Percentiles rank a stretch among this genome's conserved stretches.
phyloP scores from a whole-genome alignment of 2,797 vertebrate genomes.

The Dicrostonyx torquatus region DNA sequence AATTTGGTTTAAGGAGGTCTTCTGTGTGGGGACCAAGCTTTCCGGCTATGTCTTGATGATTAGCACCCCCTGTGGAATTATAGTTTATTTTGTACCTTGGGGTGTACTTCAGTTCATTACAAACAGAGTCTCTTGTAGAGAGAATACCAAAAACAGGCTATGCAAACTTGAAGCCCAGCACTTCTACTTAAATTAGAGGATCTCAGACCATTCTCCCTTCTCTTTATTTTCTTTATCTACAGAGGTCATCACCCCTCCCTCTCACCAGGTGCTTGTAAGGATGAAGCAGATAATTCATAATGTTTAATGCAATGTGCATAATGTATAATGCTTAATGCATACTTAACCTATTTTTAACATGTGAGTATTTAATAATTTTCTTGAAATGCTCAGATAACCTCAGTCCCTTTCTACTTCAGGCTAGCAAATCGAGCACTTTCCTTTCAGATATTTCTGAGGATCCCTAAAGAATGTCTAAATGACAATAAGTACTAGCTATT shows the following conservation, averaged over 20 bases:
- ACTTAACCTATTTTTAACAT: not conserved
- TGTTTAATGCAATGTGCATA: not conserved
- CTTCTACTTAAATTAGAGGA: not conserved
- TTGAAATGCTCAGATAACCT: not conserved
- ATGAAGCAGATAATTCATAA: not conserved
- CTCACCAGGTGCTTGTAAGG: not conserved
- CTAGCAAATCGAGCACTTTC: not conserved
- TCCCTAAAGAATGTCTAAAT: not conserved
- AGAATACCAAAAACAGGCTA: not conserved
- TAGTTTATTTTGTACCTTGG: not conserved
- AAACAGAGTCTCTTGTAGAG: not conserved
- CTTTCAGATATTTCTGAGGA: not conserved
- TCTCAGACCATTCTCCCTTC: not conserved
- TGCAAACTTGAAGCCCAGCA: not conserved
- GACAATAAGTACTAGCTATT: not conserved
- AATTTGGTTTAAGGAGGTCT: not conserved
- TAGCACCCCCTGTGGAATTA: not conserved
- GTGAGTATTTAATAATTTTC: not conserved
- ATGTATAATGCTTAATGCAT: not conserved
- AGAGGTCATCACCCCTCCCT: not conserved
- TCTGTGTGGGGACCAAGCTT: not conserved
- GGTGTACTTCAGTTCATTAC: not conserved
- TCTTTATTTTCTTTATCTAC: not conserved
- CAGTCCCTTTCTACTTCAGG: not conserved
- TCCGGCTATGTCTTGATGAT: not conserved